Evolutionary conservation across 2,888 invertebrate genomes (phyloP), one percentile per base, ranked within the genome.

Genomic region (Cybosia mesomella): DNA sequence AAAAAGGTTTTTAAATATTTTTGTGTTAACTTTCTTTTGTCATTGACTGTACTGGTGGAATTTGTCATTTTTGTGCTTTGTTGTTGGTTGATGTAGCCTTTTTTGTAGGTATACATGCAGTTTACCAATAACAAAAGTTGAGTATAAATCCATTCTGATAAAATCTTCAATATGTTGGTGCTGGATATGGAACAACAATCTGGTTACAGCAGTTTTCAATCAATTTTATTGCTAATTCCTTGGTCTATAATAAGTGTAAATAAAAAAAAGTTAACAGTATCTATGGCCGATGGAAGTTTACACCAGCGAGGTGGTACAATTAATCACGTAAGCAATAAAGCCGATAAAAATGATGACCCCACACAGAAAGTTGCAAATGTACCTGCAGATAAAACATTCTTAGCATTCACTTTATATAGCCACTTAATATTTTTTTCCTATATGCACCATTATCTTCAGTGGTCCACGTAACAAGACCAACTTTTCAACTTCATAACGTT

Each of bases 401-500:
- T 65, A 70, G 64, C 36, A 65, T 64, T 74, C 68, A 71, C 58
- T 75, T 70, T 74, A 79, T 77, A 74, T 70, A 74, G 71, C 70
- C 70, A 70, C 62, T 75, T 79, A 76, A 75, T 79, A 77, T 76
- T 76, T 77, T 58, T 79, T 81, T 77, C 68, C 76, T 79, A 79
- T 81, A 81, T 87, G 86, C 82, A 83, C 83, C 79, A 83, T 83
- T 84, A 82, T 83, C 84, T 89, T 87, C 88, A 87, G 86, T 85
- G 83, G 80, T 87, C 83, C 83, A 85, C 83, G 82, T 89, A 90
- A 90, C 89, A 87, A 89, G 87, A 83, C 84, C 84, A 89, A 91
- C 90, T 92, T 92, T 90, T 92, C 91, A 92, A 92, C 89, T 90
- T 91, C 88, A 88, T 91, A 87, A 87, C 87, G 89, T 90, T 90